Base-by-base conservation (phyloP, 2,797 vertebrate species). In the Lithobates sylvaticus region DNA sequence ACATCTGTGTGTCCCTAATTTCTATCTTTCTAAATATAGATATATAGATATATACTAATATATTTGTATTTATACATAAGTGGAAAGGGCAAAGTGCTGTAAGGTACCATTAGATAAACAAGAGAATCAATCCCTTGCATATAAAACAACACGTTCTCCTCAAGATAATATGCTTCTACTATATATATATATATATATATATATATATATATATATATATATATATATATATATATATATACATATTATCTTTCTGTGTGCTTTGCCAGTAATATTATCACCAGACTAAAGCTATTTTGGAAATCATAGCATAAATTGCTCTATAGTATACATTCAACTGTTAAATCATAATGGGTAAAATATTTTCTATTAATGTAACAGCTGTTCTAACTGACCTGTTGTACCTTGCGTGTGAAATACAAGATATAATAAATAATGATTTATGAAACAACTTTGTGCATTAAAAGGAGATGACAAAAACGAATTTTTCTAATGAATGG, bases 1-100 rank as follows among this genome's bases (percentile, higher is more conserved):
- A 81, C 71, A 81, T 42, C 72, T 76, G 71, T 73, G 78, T 70
- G 44, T 78, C 75, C 75, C 74, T 84, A 84, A 78, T 70, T 75
- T 84, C 83, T 85, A 78, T 72, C 83, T 36, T 47, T 75, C 61
- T 85, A 84, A 50, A 79, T 79, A 79, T 79, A 79, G 65, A 16
- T 79, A 69, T 79, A 79, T 67, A 67, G 65, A 80, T 71, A 73
- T 85, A 77, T 67, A 77, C 68, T 79, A 72, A 84, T 71, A 85
- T 73, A 85, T 79, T 74, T 85, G 16, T 73, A 80, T 74, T 74
- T 75, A 85, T 80, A 85, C 58, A 85, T 34, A 3, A 68, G 27
- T 72, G 79, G 23, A 44, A 69, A 80, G 84, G 78, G 77, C 34
- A 80, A 85, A 85, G 77, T 85, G 76, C 77, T 80, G 21, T 54